These are phyloP conservation scores for Anguilla megastoma DNA, from an alignment of 2,797 vertebrate species.

Conservation along the genomic window DNA sequence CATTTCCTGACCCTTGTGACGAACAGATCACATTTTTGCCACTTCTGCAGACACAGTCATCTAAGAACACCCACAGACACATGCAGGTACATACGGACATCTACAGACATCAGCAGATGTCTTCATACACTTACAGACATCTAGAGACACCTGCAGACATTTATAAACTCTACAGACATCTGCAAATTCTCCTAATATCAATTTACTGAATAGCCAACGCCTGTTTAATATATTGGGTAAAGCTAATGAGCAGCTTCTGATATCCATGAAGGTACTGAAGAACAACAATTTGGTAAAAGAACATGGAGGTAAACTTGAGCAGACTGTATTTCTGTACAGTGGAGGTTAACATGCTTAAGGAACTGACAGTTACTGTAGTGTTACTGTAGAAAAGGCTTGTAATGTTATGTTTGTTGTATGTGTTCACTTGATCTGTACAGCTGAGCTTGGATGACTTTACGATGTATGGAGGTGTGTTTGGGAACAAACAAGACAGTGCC, in stretches of 20 bases:
- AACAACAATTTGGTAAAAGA: too few relatives aligned
- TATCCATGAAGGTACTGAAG: neutral
- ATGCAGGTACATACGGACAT: neutral
- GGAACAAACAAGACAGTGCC: constrained; percentile 81
- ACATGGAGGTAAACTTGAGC: neutral
- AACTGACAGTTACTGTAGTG: neutral
- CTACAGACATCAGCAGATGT: neutral
- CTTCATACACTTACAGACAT: neutral
- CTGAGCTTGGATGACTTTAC: constrained; percentile 89
- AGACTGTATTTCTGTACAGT: neutral
- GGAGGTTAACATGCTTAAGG: neutral
- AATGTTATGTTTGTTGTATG: neutral
- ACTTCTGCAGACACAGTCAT: neutral
- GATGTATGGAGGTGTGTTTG: constrained; percentile 81
- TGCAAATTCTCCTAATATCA: neutral
- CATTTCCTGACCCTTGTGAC: neutral
- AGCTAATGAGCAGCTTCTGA: neutral
- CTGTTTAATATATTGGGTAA: neutral
- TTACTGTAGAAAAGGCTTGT: neutral
- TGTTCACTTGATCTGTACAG: constrained; percentile 58
- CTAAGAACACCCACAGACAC: neutral
- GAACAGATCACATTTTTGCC: neutral
- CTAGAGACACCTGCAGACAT: neutral
- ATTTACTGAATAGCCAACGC: neutral
- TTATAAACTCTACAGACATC: neutral